Evolutionary conservation across 2,888 invertebrate genomes (phyloP), one percentile per base, ranked within the genome.

Genomic region (Tridacna crocea): DNA sequence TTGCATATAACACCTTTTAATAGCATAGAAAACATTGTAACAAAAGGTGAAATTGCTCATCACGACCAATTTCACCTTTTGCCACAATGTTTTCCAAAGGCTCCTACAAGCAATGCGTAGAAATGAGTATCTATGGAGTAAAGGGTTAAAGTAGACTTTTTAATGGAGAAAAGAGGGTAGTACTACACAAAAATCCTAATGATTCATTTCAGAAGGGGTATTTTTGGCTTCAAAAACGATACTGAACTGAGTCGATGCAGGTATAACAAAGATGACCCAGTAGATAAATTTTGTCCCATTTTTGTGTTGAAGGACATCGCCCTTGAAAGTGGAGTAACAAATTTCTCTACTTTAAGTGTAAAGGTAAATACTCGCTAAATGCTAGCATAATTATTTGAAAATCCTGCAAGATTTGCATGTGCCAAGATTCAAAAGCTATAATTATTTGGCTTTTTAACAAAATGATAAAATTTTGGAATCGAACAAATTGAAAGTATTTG

Each of bases 281-380:
- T 70, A 27, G 85, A 92, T 84, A 87, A 88, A 68, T 92, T 88
- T 79, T 94, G 94, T 79, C 94, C 94, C 0, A 93, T 94, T 46
- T 94, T 94, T 85, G 65, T 81, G 46, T 83, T 94, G 27, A 89
- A 87, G 24, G 90, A 92, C 58, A 93, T 94, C 22, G 89, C 90
- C 0, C 48, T 81, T 2, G 86, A 85, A 51, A 88, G 92, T 11
- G 90, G 89, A 10, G 68, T 75, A 15, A n/a, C 84, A 65, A 73
- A 89, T 46, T 92, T 88, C 83, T 80, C 85, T 27, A 84, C 91
- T 12, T 87, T 95, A 72, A 92, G 94, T 11, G 24, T 87, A 0
- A 85, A 89, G 91, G 90, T 90, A 90, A 88, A 74, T 36, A 36
- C 36, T 4, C 36, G 36, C 17, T n/a, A n/a, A 46, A 19, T 66